Evolutionary conservation across 2,797 vertebrate species (phyloP).

Genomic region (Arctocebus calabarensis): DNA sequence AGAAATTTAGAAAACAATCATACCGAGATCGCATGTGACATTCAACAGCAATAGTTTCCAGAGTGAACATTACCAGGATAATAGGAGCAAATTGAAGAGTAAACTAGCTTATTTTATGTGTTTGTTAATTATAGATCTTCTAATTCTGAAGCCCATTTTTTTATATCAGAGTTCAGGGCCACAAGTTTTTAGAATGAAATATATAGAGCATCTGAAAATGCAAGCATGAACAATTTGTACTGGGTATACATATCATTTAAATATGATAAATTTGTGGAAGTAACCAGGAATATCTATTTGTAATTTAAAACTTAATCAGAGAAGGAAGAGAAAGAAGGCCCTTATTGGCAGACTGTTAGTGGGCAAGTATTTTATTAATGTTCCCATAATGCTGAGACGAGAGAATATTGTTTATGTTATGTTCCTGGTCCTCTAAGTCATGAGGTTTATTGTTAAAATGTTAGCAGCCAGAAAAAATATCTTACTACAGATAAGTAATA

Average conservation of each 20-base stretch:
- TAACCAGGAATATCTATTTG: background rate
- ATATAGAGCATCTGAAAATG: background rate
- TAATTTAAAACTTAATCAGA: background rate
- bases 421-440: background rate
- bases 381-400: background rate
- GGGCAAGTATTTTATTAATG: background rate
- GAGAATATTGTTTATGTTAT: background rate
- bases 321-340: background rate
- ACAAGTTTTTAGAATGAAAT: background rate
- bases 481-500: background rate
- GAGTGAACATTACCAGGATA: constrained; percentile 11
- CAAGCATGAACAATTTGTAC: background rate
- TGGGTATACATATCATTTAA: background rate
- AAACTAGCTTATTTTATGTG: background rate
- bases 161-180: background rate
- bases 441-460: background rate
- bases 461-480: background rate
- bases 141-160: background rate
- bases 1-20: background rate
- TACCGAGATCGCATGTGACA: background rate
- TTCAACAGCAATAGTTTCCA: background rate
- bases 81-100: background rate
- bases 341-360: background rate
- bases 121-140: background rate
- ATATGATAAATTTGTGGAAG: background rate